Percentiles rank a stretch among this genome's conserved stretches.
These are phyloP conservation scores for Rhegmatorhina hoffmannsi DNA, from an alignment of 2,113 vertebrate genomes.

Conservation along the genomic window DNA sequence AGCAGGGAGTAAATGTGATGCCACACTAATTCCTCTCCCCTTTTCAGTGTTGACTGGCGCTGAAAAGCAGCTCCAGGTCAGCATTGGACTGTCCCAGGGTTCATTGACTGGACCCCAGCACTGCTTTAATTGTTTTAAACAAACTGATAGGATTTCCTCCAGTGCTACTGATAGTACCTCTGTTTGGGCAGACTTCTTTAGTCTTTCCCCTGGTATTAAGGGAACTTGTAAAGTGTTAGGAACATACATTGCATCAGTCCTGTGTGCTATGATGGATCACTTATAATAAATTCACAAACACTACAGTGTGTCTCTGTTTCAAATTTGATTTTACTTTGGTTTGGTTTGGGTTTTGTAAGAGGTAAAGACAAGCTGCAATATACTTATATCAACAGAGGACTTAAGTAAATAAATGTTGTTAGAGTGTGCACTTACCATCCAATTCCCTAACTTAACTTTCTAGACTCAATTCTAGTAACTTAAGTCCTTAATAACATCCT, in stretches of 20 bases:
- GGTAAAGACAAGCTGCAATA: neutral
- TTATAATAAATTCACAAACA: neutral
- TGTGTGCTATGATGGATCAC: neutral
- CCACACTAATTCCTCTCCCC: neutral
- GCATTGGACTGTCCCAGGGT: neutral
- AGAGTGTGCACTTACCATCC: neutral
- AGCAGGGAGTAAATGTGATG: neutral
- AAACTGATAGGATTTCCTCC: neutral
- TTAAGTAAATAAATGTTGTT: neutral
- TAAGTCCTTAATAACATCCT: neutral
- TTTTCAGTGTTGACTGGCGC: neutral
- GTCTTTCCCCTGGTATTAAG: neutral
- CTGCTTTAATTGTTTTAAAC: neutral
- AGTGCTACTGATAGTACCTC: neutral
- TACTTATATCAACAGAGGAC: neutral
- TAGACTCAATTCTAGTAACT: neutral
- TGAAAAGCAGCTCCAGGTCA: neutral
- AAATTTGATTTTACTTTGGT: neutral
- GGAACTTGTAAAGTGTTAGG: neutral
- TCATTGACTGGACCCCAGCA: neutral
- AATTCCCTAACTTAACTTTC: neutral
- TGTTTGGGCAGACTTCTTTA: neutral
- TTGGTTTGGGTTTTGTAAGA: neutral
- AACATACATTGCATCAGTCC: neutral
- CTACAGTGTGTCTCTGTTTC: neutral